Base-by-base conservation (phyloP, 2,888 invertebrate species). In the Petrolisthes cinctipes region DNA sequence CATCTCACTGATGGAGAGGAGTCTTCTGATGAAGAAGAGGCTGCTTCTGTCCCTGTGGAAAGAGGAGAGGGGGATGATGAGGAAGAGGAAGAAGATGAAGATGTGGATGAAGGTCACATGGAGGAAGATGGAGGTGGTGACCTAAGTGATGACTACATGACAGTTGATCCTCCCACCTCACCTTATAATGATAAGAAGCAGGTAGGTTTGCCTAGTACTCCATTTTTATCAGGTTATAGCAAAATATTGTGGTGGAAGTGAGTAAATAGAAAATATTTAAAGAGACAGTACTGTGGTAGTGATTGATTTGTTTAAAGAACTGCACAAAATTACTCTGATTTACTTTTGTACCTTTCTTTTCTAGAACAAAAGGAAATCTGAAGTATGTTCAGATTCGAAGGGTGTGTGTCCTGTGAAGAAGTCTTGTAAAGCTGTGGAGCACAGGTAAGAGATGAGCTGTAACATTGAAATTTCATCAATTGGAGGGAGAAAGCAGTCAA, bases 291-390 rank as follows among this genome's bases (percentile, higher is more conserved):
- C 37, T 37, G 37, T 37, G 37, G 37, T 37, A 37, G 37, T 37
- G 37, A 37, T 37, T 37, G 37, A 37, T 37, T 37, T 37, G 37
- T 37, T 37, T 37, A 37, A 37, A 37, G 37, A 37, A 37, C 37
- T 37, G 37, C 37, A 37, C 37, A 37, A 37, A 37, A 37, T 37
- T 37, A 37, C 37, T 37, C 37, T 37, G 0, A 37, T 37, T 37
- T 37, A 37, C 37, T 37, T 37, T 37, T 37, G 2, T 37, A 37
- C 37, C 37, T n/a, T 1, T 82, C 81, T 68, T 56, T 75, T 86
- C 23, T 88, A 90, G 89, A 85, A 85, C 20, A 90, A 90, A 76
- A 87, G 90, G 71, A 90, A 90, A 80, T 90, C 89, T 53, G 90
- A 90, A 86, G 85, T 86, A 23, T 89, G 90, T 78, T 80, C 89